Percentiles rank a stretch among this genome's conserved stretches.
Evolutionary conservation across 1,140 invertebrate genomes (phyloP).

Genomic region (Ostrea denselamellosa): DNA sequence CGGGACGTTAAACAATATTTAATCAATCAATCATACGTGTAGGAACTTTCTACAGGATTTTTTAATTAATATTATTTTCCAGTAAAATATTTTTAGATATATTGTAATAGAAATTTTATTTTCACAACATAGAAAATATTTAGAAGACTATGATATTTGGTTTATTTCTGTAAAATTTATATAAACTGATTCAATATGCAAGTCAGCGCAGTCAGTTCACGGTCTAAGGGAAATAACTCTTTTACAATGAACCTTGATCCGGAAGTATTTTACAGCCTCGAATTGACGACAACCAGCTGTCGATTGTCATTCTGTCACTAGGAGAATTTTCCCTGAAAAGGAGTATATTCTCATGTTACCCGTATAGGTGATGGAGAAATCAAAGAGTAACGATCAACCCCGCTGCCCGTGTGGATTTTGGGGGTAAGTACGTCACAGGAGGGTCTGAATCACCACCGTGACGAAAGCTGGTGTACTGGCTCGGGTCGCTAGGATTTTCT

Average conservation of each 20-base stretch:
- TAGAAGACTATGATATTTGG: too few species aligned
- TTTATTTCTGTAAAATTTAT: too few species aligned
- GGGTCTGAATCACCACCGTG: slow-evolving; percentile 38
- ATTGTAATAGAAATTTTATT: too few species aligned
- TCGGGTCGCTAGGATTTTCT: slow-evolving; percentile 19
- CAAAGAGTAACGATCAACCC: slow-evolving; percentile 72
- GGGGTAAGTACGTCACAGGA: slow-evolving; percentile 69
- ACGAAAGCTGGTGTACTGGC: slow-evolving; percentile 31
- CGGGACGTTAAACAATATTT: too few species aligned
- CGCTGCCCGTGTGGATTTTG: slow-evolving; percentile 77
- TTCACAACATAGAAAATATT: too few species aligned
- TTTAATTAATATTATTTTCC: too few species aligned
- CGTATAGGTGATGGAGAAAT: slow-evolving; percentile 72
- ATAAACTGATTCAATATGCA: too few species aligned
- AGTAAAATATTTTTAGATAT: too few species aligned
- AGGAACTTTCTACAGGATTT: too few species aligned
- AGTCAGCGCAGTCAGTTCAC: background rate
- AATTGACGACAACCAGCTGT: slow-evolving; percentile 66
- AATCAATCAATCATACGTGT: too few species aligned
- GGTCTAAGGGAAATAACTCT: slow-evolving; percentile 42
- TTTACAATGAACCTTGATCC: slow-evolving; percentile 56
- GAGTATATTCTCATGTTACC: slow-evolving; percentile 20
- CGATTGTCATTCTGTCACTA: slow-evolving; percentile 63
- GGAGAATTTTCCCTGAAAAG: slow-evolving; percentile 40
- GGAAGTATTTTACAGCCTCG: slow-evolving; percentile 63